Evolutionary conservation across 1,140 invertebrate species (phyloP), one percentile per base, ranked within the genome.

Genomic region (Caerostris darwini): DNA sequence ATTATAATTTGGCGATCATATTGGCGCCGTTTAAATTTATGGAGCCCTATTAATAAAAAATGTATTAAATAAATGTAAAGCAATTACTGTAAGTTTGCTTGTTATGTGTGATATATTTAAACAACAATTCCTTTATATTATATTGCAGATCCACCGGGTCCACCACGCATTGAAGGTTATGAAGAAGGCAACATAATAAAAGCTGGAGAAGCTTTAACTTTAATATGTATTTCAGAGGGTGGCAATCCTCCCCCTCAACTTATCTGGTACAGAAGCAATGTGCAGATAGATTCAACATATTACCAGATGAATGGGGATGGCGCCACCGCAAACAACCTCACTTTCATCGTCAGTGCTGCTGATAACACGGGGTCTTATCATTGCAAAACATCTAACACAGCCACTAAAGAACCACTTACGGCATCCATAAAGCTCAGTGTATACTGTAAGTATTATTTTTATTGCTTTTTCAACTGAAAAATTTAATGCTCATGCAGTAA

Each of bases 331-430:
- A 99, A 98, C 96, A 97, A 98, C 59, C 97, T 98, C 94, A 97
- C 97, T 2, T 99, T 99, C 96, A 97, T 97, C 61, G 98, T 98
- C 0, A 97, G 98, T 94, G 97, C 98, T 3, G 97, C 97, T n/a
- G 99, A 99, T 96, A 99, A 99, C 96, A 98, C 98, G 95, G 98
- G 98, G 2, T 96, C 97, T 91, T 99, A 98, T 96, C 97, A 98
- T 92, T 99, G 99, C 96, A 98, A 99, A 96, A 98, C 98, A 0
- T 98, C 97, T 95, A 99, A 99, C 95, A 96, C 98, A 56, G 98
- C 99, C 97, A 98, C 98, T 94, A 97, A 97, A 94, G 97, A 97
- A 85, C 98, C 98, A 0, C 97, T 98, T 95, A 97, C 98, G 94
- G 97, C 97, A 8, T 97, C 98, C 96, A 97, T 99, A 88, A 97